Base-by-base conservation (phyloP, 2,888 invertebrate genomes). In the Hypselothyrea guttata region DNA sequence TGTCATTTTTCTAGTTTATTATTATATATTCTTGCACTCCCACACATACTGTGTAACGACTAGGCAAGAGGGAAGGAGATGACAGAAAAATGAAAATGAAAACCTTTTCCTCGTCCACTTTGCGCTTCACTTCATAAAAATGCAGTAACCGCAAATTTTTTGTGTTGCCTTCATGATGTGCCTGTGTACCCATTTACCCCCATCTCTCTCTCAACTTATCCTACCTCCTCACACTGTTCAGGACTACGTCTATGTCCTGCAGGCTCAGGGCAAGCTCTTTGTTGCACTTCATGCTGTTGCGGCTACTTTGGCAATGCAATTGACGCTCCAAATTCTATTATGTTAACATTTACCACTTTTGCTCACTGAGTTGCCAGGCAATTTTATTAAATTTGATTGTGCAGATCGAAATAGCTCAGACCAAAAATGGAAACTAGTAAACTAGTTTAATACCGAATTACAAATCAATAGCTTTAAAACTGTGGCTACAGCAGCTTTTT, bases 1-100 rank as follows among this genome's bases (percentile, higher is more conserved):
- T 76, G 76, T 76, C 78, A 76, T 76, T 71, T 76, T 70, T 67
- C 66, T 74, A 74, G 78, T 77, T 77, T 76, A 76, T 74, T 77
- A 77, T 77, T 75, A 77, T 76, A 70, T 76, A 77, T 77, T 67
- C 62, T 59, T 62, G 55, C 54, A 59, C 57, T 49, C 71, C 28
- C 66, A 33, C 75, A 65, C 56, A 45, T 15, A 28, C 51, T 44
- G 27, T 54, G 38, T 11, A 12, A 2, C 31, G 9, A 13, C 5
- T 8, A 13, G 12, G 9, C 31, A 1, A 28, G 30, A 46, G 4
- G 8, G n/a, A 9, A 8, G 27, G 38, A 12, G 37, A 8, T n/a
- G 8, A 11, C 41, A 28, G 41, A n/a, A 7, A 30, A 33, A 35
- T 40, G 40, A 52, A 13, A 27, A 22, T 22, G 33, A 37, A 30